These are phyloP conservation scores for Forbesichthys papilliferus DNA, from an alignment of 2,113 vertebrate genomes.

Conservation along the genomic window DNA sequence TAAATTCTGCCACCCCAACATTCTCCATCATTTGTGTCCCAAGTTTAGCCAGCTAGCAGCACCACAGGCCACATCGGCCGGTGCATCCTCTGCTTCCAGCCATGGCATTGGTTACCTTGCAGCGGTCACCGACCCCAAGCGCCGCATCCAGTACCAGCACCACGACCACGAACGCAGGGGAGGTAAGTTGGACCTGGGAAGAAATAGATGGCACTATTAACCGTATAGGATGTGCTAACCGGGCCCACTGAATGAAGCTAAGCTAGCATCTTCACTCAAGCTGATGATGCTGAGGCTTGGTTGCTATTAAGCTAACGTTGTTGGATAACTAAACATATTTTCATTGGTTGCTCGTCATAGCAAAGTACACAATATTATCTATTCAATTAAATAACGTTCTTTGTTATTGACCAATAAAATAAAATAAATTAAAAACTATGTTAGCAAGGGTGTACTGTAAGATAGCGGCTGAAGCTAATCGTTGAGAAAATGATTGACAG, in stretches of 20 bases:
- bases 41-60: conserved; percentile 62
- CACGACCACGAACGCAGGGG: conserved; percentile 77
- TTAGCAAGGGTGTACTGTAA: conserved; percentile 30
- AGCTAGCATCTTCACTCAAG: conserved; percentile 45
- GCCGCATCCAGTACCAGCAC: conserved; percentile 92
- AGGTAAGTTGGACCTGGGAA: conserved; percentile 56
- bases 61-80: conserved; percentile 56
- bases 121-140: conserved; percentile 94
- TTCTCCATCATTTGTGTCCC: conserved; percentile 24
- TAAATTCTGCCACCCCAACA: neutral
- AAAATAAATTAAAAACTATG: neutral
- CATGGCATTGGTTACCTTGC: conserved; percentile 95
- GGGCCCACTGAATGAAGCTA: conserved; percentile 54
- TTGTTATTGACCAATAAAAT: neutral
- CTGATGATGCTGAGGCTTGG: conserved; percentile 30
- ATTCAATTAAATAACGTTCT: neutral
- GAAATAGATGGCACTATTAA: conserved; percentile 3
- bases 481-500: conserved; percentile 32
- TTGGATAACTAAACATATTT: neutral
- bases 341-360: neutral
- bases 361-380: neutral
- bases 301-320: conserved; percentile 30
- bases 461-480: conserved; percentile 44
- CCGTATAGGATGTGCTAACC: conserved; percentile 37
- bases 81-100: conserved; percentile 60